Base-by-base conservation (phyloP, 2,797 vertebrate genomes). In the Sitta carolinensis region DNA sequence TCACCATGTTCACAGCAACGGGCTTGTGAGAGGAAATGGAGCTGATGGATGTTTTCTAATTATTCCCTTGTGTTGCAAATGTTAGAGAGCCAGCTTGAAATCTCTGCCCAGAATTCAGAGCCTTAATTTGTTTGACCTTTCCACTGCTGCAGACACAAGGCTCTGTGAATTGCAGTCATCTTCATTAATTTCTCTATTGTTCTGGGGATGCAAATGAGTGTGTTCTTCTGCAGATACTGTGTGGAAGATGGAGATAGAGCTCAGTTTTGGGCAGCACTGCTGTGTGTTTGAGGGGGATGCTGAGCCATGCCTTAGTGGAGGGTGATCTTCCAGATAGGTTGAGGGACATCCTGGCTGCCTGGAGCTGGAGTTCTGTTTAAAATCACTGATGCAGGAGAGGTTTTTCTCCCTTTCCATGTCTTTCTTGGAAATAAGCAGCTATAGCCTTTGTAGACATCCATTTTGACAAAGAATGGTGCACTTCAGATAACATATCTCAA, bases 81-180 rank as follows among this genome's bases (percentile, higher is more conserved):
- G 93, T 84, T 89, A 79, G 83, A 79, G 85, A 94, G 95, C 94
- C 93, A 96, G 93, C 91, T 91, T 96, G 95, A 96, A 74, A 84
- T 91, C 85, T 73, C 91, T 96, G 96, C 93, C 95, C 95, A 92
- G 95, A 96, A 95, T 97, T 95, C 94, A 94, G 80, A 94, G 72
- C 85, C 54, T 91, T 96, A 94, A 96, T 96, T 97, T 97, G 87
- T 96, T 96, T 97, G 96, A 97, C 95, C 95, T 97, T 97, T 96
- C 94, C 68, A 80, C 90, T 95, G 89, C 93, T 93, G 67, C 93
- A 97, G 94, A 94, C 90, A 90, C 91, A 77, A 82, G 91, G 77
- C 94, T 74, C 45, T 89, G 8, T 86, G 94, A 95, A 77, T 89
- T 77, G 88, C 83, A 97, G 94, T 93, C 80, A 87, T 95, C 94